Percentiles rank a stretch among this genome's conserved stretches.
Evolutionary conservation across 2,797 vertebrate species (phyloP).

Genomic region (Lacerta bilineata): DNA sequence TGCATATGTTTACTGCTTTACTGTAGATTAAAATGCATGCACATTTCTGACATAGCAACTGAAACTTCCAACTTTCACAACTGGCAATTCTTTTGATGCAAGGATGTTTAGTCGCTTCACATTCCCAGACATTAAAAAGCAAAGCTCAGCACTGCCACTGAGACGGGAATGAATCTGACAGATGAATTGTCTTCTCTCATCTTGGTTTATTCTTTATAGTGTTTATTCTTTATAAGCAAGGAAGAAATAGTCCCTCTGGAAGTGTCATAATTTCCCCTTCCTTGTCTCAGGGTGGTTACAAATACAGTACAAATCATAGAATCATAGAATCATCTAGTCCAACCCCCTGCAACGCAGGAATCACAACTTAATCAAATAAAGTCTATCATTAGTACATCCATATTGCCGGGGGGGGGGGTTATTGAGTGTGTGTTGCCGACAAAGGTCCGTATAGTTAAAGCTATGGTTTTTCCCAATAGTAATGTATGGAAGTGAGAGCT

Average conservation of each 20-base stretch:
- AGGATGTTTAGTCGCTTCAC: slow-evolving; percentile 26
- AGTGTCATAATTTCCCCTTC: too few species aligned
- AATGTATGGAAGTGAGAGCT: too few species aligned
- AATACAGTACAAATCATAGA: too few species aligned
- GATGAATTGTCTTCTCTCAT: not conserved
- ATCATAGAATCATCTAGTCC: too few species aligned
- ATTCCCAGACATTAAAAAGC: slow-evolving; percentile 37
- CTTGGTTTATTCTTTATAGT: not conserved
- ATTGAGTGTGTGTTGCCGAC: too few species aligned
- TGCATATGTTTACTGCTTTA: slow-evolving; percentile 39
- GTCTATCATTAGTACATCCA: too few species aligned
- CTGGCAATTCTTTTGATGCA: not conserved
- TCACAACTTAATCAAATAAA: too few species aligned
- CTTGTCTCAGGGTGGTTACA: too few species aligned
- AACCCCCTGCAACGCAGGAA: too few species aligned
- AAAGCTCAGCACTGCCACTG: not conserved
- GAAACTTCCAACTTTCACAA: slow-evolving; percentile 40
- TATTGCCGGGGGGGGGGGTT: too few species aligned
- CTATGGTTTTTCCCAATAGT: too few species aligned
- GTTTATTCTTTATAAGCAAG: not conserved
- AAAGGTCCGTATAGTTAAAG: too few species aligned
- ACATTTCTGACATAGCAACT: slow-evolving; percentile 16
- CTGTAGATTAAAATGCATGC: slow-evolving; percentile 47
- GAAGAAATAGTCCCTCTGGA: not conserved
- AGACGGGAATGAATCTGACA: slow-evolving; percentile 39